phyloP scores from a whole-genome alignment of 2,113 vertebrate genomes.

The Heterochromis multidens region DNA sequence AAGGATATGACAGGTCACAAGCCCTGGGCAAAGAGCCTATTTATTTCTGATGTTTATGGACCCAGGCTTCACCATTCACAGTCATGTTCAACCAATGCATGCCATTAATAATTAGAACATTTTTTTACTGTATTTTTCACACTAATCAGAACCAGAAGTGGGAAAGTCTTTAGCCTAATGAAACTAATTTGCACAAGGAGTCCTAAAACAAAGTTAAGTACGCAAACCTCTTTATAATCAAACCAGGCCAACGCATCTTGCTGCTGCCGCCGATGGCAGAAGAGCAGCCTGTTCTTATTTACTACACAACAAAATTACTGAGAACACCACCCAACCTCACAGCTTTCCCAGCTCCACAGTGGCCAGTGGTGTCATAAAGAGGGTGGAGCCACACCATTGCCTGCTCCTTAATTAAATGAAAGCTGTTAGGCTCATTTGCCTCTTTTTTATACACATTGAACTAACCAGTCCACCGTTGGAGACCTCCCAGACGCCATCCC shows the following conservation, averaged over 20 bases:
- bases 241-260: constrained; percentile 7
- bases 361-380: constrained; percentile 76
- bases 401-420: constrained; percentile 90
- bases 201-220: neutral
- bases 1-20: constrained; percentile 53
- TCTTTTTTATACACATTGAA: constrained; percentile 61
- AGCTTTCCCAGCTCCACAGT: constrained; percentile 70
- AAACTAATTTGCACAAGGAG: neutral
- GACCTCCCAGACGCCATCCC: constrained; percentile 74
- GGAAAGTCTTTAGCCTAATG: neutral
- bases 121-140: neutral
- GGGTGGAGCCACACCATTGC: constrained; percentile 77
- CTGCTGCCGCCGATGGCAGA: constrained; percentile 16
- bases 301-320: constrained; percentile 75
- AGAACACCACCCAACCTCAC: constrained; percentile 69
- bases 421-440: constrained; percentile 81
- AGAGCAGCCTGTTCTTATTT: constrained; percentile 77
- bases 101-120: constrained; percentile 13
- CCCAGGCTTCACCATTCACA: neutral
- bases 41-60: constrained; percentile 55
- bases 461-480: constrained; percentile 68
- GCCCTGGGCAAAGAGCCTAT: constrained; percentile 47
- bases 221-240: constrained; percentile 17
- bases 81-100: constrained; percentile 37
- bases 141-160: neutral